Conservation (phyloP, 2,113 vertebrate genomes). For the Erinaceus europaeus region DNA sequence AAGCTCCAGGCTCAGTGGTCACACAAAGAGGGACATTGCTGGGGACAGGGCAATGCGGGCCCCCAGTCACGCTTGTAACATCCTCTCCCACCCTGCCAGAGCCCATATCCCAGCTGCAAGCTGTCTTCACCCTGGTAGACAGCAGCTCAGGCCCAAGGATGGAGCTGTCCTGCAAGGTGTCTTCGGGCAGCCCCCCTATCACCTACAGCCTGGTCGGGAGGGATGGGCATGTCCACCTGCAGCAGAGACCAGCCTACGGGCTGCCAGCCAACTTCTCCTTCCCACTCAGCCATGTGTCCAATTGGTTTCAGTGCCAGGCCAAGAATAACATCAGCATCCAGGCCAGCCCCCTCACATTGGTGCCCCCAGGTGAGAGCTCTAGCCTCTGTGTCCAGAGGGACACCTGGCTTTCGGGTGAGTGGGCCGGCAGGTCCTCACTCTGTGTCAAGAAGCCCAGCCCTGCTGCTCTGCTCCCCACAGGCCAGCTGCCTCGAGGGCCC, state of each 20-base stretch:
- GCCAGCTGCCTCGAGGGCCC: neutral
- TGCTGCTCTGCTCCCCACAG: neutral
- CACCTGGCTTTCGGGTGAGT: neutral
- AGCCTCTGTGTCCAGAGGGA: neutral
- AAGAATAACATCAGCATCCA: slow-evolving; percentile 66
- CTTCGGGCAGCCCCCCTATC: slow-evolving; percentile 80
- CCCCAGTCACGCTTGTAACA: neutral
- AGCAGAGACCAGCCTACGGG: slow-evolving; percentile 33
- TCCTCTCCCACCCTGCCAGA: slow-evolving; percentile 61
- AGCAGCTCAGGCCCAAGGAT: slow-evolving; percentile 44
- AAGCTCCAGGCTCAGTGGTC: neutral
- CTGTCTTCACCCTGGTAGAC: slow-evolving; percentile 75
- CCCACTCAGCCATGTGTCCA: slow-evolving; percentile 42
- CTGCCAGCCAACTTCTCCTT: slow-evolving; percentile 76
- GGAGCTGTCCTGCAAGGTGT: slow-evolving; percentile 79
- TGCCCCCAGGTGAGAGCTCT: slow-evolving; percentile 82
- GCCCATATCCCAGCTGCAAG: slow-evolving; percentile 75
- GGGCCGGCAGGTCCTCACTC: neutral
- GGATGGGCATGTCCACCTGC: neutral
- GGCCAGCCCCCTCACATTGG: slow-evolving; percentile 66
- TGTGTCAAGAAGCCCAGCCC: too few relatives aligned
- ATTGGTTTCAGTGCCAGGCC: slow-evolving; percentile 71
- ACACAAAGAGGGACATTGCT: neutral
- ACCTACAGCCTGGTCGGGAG: slow-evolving; percentile 77
- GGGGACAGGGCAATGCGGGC: neutral